Conservation (phyloP, 2,797 vertebrate species). For the Picus viridis region DNA sequence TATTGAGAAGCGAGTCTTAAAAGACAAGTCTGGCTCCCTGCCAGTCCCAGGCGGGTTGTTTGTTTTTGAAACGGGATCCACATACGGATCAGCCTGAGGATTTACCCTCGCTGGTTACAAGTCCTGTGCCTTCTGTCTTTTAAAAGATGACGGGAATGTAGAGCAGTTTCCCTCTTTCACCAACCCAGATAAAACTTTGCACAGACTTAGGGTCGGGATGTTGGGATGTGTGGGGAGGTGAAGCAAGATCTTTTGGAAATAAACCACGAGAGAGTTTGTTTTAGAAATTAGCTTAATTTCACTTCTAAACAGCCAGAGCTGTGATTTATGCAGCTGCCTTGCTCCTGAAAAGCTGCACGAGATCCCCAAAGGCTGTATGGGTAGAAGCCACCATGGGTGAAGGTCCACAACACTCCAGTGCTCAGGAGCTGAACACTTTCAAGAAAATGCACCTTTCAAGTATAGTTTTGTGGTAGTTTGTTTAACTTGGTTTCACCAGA, state of each 20-base stretch:
- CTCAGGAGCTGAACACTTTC: not conserved
- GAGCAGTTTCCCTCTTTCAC: not conserved
- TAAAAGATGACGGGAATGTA: not conserved
- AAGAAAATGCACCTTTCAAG: not conserved
- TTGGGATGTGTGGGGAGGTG: not conserved
- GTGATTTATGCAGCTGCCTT: not conserved
- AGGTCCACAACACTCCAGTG: rapidly evolving
- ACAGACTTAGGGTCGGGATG: not conserved
- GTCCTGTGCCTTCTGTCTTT: not conserved
- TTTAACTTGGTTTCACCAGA: not conserved
- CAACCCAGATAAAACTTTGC: not conserved
- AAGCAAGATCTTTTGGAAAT: not conserved
- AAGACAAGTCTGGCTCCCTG: constrained; percentile 29
- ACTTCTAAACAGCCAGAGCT: not conserved
- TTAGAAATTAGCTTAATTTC: not conserved
- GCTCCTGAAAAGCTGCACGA: not conserved
- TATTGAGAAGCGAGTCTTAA: constrained; percentile 14
- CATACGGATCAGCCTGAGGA: not conserved
- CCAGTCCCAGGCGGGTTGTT: constrained; percentile 41
- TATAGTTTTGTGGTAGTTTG: not conserved
- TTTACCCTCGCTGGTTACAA: not conserved
- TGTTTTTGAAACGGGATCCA: constrained; percentile 52
- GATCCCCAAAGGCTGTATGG: not conserved
- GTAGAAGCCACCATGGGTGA: not conserved
- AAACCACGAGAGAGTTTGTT: not conserved